Conservation (phyloP, 2,113 vertebrate species). For the Tragelaphus buxtoni region DNA sequence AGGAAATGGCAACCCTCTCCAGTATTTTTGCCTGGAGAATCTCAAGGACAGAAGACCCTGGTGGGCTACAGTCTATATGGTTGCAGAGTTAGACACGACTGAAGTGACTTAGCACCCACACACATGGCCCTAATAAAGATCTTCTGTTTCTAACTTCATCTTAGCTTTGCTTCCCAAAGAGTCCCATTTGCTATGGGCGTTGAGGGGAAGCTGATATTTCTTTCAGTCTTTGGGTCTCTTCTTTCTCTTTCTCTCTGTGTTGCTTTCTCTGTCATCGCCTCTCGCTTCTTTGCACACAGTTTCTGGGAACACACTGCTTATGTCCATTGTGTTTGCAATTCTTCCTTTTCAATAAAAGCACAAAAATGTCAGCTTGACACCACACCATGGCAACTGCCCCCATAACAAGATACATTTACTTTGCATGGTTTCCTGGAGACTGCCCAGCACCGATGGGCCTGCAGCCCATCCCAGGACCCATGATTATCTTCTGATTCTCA, state of each 20-base stretch:
- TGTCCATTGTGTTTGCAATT: neutral
- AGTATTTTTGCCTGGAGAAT: neutral
- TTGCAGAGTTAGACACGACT: neutral
- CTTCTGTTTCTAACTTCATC: neutral
- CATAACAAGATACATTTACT: neutral
- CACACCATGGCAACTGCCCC: neutral
- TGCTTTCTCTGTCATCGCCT: neutral
- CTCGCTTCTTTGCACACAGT: neutral
- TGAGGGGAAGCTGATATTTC: neutral
- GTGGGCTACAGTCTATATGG: neutral
- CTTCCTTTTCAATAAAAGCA: neutral
- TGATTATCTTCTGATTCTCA: too few species aligned
- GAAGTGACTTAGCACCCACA: neutral
- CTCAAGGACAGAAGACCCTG: neutral
- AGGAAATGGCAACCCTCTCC: neutral
- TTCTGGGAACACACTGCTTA: neutral
- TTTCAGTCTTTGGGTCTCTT: neutral
- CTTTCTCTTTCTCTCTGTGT: neutral
- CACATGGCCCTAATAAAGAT: neutral
- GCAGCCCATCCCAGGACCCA: neutral
- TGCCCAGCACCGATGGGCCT: rapidly evolving
- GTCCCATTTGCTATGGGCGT: neutral
- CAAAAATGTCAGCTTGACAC: neutral
- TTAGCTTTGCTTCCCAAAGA: neutral
- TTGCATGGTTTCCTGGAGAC: neutral